phyloP scores from a whole-genome alignment of 2,797 vertebrate species.

The Pipistrellus pipistrellus region DNA sequence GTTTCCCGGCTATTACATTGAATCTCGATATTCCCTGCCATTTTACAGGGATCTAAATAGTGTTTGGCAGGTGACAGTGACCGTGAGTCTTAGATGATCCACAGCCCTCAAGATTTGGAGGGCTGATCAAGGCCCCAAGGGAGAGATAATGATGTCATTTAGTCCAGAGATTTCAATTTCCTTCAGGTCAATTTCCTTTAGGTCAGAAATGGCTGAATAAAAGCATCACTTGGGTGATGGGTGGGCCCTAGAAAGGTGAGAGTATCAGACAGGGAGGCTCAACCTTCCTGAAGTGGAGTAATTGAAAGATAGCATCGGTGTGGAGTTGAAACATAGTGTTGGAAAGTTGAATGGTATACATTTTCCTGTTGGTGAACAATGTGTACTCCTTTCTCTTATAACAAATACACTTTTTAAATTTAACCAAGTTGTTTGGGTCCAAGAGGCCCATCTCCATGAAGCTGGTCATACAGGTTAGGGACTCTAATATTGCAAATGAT shows the following conservation, averaged over 20 bases:
- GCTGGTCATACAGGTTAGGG: not conserved
- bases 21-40: not conserved
- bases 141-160: not conserved
- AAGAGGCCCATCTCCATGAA: not conserved
- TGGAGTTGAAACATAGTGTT: not conserved
- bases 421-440: not conserved
- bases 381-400: not conserved
- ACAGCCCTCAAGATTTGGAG: not conserved
- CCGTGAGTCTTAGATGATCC: not conserved
- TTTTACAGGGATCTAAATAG: not conserved
- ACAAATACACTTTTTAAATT: not conserved
- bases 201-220: not conserved
- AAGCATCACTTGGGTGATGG: not conserved
- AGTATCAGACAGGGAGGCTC: not conserved
- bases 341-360: not conserved
- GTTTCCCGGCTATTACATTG: not conserved
- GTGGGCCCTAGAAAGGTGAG: not conserved
- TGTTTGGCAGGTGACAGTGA: not conserved
- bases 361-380: not conserved
- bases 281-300: not conserved
- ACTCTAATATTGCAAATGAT: not conserved
- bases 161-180: conserved; percentile 28
- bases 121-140: not conserved
- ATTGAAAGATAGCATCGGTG: not conserved
- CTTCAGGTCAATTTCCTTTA: not conserved